Evolutionary conservation across 1,140 invertebrate genomes (phyloP), one percentile per base, ranked within the genome.

Genomic region (Ips typographus): DNA sequence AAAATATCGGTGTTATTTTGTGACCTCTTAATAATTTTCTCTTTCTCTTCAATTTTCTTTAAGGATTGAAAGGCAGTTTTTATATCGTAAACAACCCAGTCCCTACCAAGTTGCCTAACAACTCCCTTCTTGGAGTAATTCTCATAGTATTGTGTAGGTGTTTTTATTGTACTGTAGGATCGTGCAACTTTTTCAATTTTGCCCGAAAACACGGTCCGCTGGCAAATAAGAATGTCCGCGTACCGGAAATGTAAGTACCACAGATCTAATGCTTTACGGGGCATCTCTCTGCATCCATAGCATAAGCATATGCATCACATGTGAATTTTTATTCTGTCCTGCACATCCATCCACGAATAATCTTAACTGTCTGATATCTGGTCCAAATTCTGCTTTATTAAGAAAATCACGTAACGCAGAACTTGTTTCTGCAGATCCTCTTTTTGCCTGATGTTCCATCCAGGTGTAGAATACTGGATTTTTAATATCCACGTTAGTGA

Each of bases 311-410:
- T 67, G 72, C 43, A 71, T 71, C 3, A 77, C 40, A 47, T 75
- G 73, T 8, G 72, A 6, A 59, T 77, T 79, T 73, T 78, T 80
- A 66, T 80, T 78, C 66, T 77, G 75, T 44, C 71, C 71, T 38
- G 44, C 71, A 64, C 72, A 77, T 22, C 65, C 72, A 69, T 78
- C 75, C 44, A 73, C 71, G 40, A 77, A 67, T 41, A 68, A 22
- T 7, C 60, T 57, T 59, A 55, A 6, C 22, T 22, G 5, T 56
- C 37, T 66, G 3, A 44, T 49, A 36, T 37, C 8, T 56, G 2
- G 38, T 7, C 8, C 49, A 51, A 60, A 56, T n/a, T 56, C 40
- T 1, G 7, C n/a, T 42, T 55, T 57, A 5, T 37, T 66, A 6
- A 69, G 49, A 56, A 53, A 61, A 69, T 52, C 37, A 37, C n/a